Percentiles rank a stretch among this genome's conserved stretches.
These are phyloP conservation scores for Pygmarrhopalites habei DNA, from an alignment of 1,140 invertebrate genomes.

Conservation along the genomic window DNA sequence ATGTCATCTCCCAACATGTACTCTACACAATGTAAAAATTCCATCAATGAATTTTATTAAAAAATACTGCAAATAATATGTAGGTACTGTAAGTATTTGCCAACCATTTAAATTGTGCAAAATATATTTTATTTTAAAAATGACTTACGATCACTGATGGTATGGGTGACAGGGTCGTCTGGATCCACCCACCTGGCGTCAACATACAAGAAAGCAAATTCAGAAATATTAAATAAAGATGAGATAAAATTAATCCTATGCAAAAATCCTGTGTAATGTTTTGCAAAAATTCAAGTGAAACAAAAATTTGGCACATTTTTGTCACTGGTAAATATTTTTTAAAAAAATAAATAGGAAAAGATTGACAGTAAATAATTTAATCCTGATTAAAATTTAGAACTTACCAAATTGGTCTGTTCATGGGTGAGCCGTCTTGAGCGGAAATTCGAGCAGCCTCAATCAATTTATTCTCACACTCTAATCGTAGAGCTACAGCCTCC, in stretches of 20 bases:
- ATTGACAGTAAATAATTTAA: too few relatives aligned
- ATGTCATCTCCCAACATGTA: slow-evolving; percentile 73
- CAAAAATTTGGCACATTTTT: too few relatives aligned
- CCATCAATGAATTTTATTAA: neutral
- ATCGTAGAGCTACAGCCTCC: neutral
- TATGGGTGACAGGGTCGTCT: slow-evolving; percentile 39
- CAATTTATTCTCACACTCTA: neutral
- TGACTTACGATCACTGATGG: slow-evolving; percentile 42
- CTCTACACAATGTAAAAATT: slow-evolving; percentile 58
- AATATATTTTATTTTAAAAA: neutral
- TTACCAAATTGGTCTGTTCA: neutral
- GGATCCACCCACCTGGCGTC: slow-evolving; percentile 5
- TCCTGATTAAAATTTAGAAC: too few relatives aligned
- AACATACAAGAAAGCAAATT: too few relatives aligned
- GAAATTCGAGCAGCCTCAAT: neutral
- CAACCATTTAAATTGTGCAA: neutral
- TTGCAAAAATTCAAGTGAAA: too few relatives aligned
- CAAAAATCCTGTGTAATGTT: too few relatives aligned
- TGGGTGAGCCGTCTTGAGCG: neutral
- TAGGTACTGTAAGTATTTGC: neutral
- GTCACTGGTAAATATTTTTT: too few relatives aligned
- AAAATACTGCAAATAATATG: neutral
- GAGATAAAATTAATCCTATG: too few relatives aligned
- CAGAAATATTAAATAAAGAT: too few relatives aligned
- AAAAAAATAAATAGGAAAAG: too few relatives aligned